A percentile compares a stretch with the other conserved stretches of the same genome.
Evolutionary conservation across 2,888 invertebrate genomes (phyloP).

Genomic region (Pterostichus madidus): DNA sequence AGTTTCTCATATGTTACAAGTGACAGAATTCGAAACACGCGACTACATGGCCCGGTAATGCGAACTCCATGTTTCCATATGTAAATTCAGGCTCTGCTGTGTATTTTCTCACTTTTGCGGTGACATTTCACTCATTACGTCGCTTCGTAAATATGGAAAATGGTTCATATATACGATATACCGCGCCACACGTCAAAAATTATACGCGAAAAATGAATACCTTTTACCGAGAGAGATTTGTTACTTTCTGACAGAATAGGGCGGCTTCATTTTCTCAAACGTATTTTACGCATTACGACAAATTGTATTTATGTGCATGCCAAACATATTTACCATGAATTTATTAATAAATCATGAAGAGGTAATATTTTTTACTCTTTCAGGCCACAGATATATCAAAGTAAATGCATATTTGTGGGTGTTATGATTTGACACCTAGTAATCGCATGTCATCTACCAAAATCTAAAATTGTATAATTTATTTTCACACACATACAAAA

Average conservation of each 20-base stretch:
- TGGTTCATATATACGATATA: not conserved
- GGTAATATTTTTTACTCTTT: too few relatives aligned
- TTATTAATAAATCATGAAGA: too few relatives aligned
- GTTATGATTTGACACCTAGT: too few relatives aligned
- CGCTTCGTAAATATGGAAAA: constrained; percentile 40
- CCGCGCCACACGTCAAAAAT: constrained; percentile 30
- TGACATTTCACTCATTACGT: constrained; percentile 55
- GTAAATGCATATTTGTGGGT: too few relatives aligned
- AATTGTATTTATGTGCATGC: not conserved
- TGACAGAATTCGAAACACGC: constrained; percentile 55
- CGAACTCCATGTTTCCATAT: constrained; percentile 52
- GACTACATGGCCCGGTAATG: constrained; percentile 52
- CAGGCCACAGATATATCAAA: too few relatives aligned
- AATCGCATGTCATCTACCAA: too few relatives aligned
- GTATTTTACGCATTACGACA: not conserved
- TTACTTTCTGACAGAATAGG: constrained; percentile 21
- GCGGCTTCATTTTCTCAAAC: not conserved
- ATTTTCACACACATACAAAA: too few relatives aligned
- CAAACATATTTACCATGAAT: not conserved
- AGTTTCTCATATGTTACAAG: constrained; percentile 57
- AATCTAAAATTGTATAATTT: too few relatives aligned
- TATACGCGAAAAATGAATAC: constrained; percentile 5
- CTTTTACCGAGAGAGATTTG: constrained; percentile 24
- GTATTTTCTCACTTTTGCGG: constrained; percentile 53
- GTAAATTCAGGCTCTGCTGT: constrained; percentile 41